Percentiles rank a stretch among this genome's conserved stretches.
Evolutionary conservation across 35 echinoderm and acorn worm genomes (phyloP).

Genomic region (Hemicentrotus pulcherrimus): DNA sequence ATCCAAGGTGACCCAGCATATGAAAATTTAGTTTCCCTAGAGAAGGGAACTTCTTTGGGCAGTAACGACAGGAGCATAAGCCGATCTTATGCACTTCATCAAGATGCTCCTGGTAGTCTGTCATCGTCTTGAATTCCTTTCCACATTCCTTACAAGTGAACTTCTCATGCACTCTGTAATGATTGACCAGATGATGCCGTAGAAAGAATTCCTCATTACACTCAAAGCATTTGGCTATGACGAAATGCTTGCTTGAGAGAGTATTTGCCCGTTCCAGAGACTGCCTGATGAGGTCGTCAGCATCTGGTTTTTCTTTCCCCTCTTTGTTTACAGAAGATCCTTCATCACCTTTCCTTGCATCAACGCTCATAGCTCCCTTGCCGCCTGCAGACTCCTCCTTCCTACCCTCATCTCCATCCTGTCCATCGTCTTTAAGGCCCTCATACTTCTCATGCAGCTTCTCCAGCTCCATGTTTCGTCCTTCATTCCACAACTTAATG

Average conservation of each 20-base stretch:
- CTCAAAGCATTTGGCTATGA: constrained; percentile 4
- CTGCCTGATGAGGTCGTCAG: not conserved
- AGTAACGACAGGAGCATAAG: not conserved
- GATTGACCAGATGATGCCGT: not conserved
- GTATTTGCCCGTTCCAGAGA: not conserved
- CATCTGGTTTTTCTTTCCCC: not conserved
- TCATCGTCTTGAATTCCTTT: constrained; percentile 5
- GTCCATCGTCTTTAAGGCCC: not conserved
- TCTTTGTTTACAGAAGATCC: not conserved
- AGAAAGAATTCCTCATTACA: not conserved
- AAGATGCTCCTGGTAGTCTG: not conserved
- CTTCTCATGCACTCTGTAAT: not conserved
- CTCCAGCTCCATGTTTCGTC: not conserved
- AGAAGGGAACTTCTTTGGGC: not conserved
- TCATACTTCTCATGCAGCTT: not conserved
- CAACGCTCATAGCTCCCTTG: not conserved
- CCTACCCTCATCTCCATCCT: not conserved
- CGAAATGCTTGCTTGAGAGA: not conserved
- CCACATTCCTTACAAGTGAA: constrained; percentile 6
- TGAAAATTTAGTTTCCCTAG: not conserved
- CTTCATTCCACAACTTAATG: constrained; percentile 16
- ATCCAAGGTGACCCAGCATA: constrained; percentile 22
- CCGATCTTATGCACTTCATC: not conserved
- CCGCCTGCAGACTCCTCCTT: not conserved
- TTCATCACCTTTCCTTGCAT: not conserved